These are phyloP conservation scores for Microtus montanus DNA, from an alignment of 2,113 vertebrate species.

Conservation along the genomic window DNA sequence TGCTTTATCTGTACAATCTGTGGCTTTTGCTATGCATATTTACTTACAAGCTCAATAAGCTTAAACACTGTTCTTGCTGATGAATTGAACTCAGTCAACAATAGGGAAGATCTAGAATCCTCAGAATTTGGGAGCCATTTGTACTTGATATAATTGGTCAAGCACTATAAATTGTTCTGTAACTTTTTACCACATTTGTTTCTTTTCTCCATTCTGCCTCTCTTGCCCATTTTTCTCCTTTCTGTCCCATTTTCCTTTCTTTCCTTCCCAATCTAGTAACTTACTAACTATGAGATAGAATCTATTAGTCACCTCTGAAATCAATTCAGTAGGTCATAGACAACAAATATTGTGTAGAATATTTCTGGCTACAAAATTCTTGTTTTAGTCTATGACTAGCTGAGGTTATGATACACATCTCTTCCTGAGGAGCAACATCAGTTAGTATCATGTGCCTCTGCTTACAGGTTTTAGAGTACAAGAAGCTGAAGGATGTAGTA, in stretches of 20 bases:
- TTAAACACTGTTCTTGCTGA: conserved; percentile 36
- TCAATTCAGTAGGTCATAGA: background rate
- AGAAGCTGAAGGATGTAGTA: background rate
- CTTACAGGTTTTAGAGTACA: background rate
- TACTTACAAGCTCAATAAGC: background rate
- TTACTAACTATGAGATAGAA: conserved; percentile 4
- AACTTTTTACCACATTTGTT: background rate
- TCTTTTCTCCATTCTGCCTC: background rate
- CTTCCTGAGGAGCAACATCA: background rate
- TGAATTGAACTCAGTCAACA: background rate
- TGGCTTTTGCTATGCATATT: conserved; percentile 30
- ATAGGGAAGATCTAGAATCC: background rate
- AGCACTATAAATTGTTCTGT: background rate
- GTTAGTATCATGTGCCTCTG: background rate
- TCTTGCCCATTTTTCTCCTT: conserved; percentile 3
- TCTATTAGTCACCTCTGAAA: conserved; percentile 1
- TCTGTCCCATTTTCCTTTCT: conserved; percentile 12
- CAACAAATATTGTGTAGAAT: background rate
- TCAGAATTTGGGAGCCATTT: background rate
- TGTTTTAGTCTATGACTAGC: background rate
- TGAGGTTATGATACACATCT: background rate
- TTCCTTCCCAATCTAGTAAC: background rate
- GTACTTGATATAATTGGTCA: background rate
- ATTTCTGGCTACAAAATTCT: background rate
- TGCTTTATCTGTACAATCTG: conserved; percentile 53